phyloP scores from a whole-genome alignment of 2,797 vertebrate genomes.

The Phylloscopus collybita region DNA sequence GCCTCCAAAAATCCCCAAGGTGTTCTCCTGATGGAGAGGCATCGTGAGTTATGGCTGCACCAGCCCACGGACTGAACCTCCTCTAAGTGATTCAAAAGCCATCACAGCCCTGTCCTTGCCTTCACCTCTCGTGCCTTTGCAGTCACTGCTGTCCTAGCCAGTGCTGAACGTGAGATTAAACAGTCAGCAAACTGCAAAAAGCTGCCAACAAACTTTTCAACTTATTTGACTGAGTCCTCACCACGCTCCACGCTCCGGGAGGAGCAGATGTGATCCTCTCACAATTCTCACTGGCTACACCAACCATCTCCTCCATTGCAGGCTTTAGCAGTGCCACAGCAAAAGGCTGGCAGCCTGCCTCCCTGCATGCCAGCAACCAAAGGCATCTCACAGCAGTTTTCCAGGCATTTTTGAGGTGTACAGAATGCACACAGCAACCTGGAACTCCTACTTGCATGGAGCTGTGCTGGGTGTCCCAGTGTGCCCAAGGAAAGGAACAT shows the following conservation, averaged over 20 bases:
- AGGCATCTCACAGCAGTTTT: background rate
- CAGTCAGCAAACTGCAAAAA: background rate
- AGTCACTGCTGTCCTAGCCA: background rate
- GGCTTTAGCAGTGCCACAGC: background rate
- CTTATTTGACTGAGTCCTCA: background rate
- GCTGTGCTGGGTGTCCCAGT: background rate
- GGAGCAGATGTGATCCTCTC: background rate
- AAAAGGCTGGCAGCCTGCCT: background rate
- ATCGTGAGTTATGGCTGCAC: rapidly evolving
- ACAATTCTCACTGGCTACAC: background rate
- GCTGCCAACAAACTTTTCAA: background rate
- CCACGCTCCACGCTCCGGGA: rapidly evolving
- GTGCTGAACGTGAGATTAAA: background rate
- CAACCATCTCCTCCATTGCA: background rate
- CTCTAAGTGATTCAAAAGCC: background rate
- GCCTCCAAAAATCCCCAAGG: background rate
- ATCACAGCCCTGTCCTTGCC: background rate
- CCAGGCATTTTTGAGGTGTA: background rate
- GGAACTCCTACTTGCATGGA: background rate
- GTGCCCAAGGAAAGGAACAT: background rate
- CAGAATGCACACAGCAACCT: background rate
- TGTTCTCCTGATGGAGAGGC: background rate
- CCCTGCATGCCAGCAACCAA: background rate
- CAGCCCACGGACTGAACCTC: background rate
- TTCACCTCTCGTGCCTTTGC: background rate